Evolutionary conservation across 2,113 vertebrate genomes (phyloP).

Genomic region (Seriola rivoliana): DNA sequence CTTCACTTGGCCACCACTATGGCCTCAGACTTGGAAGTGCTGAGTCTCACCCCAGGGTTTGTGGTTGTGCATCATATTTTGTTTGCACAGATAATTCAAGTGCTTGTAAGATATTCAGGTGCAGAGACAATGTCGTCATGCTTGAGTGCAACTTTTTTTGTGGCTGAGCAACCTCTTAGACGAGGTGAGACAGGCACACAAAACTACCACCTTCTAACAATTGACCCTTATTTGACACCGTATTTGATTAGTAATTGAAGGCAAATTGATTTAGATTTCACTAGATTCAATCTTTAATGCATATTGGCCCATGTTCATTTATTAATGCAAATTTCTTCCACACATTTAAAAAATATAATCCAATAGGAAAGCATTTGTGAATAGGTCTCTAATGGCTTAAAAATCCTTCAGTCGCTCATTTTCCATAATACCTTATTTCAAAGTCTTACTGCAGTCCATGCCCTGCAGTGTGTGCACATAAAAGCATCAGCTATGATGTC

Average conservation of each 20-base stretch:
- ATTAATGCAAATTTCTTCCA: not conserved
- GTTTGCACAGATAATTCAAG: not conserved
- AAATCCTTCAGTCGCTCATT: not conserved
- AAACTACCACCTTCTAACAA: not conserved
- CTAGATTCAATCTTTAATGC: not conserved
- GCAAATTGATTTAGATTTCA: not conserved
- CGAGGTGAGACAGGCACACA: not conserved
- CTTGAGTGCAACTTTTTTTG: not conserved
- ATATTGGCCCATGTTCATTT: not conserved
- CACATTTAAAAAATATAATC: constrained; percentile 4
- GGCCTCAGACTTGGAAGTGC: too few relatives aligned
- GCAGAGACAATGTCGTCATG: not conserved
- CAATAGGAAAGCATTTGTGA: not conserved
- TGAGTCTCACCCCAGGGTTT: not conserved
- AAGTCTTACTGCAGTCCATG: not conserved
- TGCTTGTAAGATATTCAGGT: not conserved
- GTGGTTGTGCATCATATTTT: not conserved
- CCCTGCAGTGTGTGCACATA: constrained; percentile 15
- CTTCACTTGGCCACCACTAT: too few relatives aligned
- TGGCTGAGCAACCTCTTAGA: not conserved
- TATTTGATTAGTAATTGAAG: not conserved
- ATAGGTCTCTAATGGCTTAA: not conserved
- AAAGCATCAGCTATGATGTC: constrained; percentile 1
- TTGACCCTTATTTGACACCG: not conserved
- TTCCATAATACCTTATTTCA: constrained; percentile 1